These are phyloP conservation scores for Synaphobranchus kaupii DNA, from an alignment of 2,797 vertebrate species.

Conservation along the genomic window DNA sequence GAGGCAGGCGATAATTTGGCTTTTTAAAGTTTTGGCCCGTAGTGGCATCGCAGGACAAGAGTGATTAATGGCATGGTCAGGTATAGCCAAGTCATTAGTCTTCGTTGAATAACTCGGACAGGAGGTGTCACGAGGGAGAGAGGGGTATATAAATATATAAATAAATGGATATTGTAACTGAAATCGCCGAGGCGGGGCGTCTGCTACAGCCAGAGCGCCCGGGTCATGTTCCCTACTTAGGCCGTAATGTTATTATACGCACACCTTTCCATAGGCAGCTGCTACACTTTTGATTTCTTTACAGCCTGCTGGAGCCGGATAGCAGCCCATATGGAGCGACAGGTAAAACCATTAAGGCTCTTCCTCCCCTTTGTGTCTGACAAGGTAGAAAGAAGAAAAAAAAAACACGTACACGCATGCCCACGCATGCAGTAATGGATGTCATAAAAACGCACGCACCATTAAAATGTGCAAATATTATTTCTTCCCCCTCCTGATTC, in stretches of 20 bases:
- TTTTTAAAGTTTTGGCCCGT: slow-evolving; percentile 38
- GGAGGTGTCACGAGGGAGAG: slow-evolving; percentile 32
- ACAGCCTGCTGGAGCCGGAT: slow-evolving; percentile 27
- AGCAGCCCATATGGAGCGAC: slow-evolving; percentile 7
- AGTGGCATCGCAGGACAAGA: slow-evolving; percentile 36
- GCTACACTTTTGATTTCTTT: slow-evolving; percentile 9
- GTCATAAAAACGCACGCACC: slow-evolving; percentile 23
- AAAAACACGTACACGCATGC: neutral
- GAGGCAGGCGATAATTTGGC: slow-evolving; percentile 52
- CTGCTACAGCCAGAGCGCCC: neutral
- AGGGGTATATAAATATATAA: neutral
- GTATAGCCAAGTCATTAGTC: slow-evolving; percentile 52
- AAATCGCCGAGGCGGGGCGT: slow-evolving; percentile 10
- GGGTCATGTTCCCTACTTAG: slow-evolving; percentile 19
- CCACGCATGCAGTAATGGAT: neutral
- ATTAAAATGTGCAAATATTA: slow-evolving; percentile 52
- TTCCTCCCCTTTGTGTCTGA: slow-evolving; percentile 16
- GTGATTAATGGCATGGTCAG: slow-evolving; percentile 52
- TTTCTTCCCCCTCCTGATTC: slow-evolving; percentile 40
- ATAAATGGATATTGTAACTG: neutral
- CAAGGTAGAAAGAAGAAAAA: slow-evolving; percentile 30
- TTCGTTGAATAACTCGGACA: slow-evolving; percentile 34
- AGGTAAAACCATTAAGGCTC: slow-evolving; percentile 30
- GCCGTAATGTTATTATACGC: slow-evolving; percentile 22
- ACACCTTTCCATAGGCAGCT: slow-evolving; percentile 23